Conservation (phyloP, 2,113 vertebrate genomes). For the Meleagris gallopavo region DNA sequence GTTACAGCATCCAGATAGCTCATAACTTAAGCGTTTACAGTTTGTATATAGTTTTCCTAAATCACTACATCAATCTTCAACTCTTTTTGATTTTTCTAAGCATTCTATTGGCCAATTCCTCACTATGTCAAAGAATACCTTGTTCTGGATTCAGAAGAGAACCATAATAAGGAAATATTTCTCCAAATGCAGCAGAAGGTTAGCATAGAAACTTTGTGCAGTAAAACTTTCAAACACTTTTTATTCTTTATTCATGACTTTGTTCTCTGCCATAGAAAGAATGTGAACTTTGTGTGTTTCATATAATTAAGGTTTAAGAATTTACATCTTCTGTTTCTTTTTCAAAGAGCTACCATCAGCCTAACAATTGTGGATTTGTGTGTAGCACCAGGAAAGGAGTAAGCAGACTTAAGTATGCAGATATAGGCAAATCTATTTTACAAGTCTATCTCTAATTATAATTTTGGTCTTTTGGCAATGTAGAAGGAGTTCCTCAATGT, state of each 20-base stretch:
- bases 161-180: background rate
- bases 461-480: too few species aligned
- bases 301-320: background rate
- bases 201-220: background rate
- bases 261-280: background rate
- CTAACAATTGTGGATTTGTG: background rate
- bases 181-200: background rate
- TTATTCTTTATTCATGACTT: background rate
- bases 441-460: background rate
- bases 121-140: background rate
- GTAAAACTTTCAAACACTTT: background rate
- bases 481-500: background rate
- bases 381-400: rapidly evolving
- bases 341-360: background rate
- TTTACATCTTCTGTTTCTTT: background rate
- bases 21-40: background rate
- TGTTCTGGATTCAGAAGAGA: background rate
- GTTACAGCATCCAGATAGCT: background rate
- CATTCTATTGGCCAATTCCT: background rate
- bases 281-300: background rate
- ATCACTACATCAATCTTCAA: background rate
- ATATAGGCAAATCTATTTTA: background rate
- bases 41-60: background rate
- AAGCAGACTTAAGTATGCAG: background rate
- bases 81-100: background rate